Evolutionary conservation across 2,888 invertebrate species (phyloP), one percentile per base, ranked within the genome.

Genomic region (Lasioglossum lativentre): DNA sequence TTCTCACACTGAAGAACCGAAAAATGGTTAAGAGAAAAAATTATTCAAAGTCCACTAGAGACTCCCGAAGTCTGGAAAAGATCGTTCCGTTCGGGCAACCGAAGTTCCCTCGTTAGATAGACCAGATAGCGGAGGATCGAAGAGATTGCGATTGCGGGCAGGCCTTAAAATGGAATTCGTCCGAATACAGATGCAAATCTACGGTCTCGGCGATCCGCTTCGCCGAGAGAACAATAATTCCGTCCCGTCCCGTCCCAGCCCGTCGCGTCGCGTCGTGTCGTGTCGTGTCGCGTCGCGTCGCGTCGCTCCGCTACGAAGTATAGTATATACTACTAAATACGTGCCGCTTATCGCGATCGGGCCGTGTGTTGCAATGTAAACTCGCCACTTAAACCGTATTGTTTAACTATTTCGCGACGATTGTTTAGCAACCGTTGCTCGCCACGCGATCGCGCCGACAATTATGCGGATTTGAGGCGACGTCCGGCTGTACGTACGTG

Each of bases 81-180:
- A 30, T 30, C 63, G 63, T 16, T 30, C 5, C 30, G 63, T 63
- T 63, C 30, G 14, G 6, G 5, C 27, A 30, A n/a, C 63, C 30
- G 63, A 63, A 63, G 27, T 63, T 63, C 30, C 63, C 63, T 30
- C 63, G 30, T 30, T 63, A 42, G 82, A 75, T 75, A 56, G 70
- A 78, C 78, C 73, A 74, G 73, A 78, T 45, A 74, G 47, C 27
- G 23, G 8, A 34, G 45, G 59, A 74, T 74, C 27, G 45, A 78
- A 45, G 76, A 40, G 74, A 77, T 73, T n/a, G 77, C 72, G 78
- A 78, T 77, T 40, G 59, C 71, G 38, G 40, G 27, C n/a, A 45
- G 63, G 38, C 47, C 78, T 81, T 34, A 78, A 82, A 78, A 63
- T 63, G 81, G 71, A 59, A 81, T 81, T 72, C 30, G 30, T 63